Percentiles rank a stretch among this genome's conserved stretches.
phyloP scores from a whole-genome alignment of 1,140 invertebrate species.

The Aphelinus certus region DNA sequence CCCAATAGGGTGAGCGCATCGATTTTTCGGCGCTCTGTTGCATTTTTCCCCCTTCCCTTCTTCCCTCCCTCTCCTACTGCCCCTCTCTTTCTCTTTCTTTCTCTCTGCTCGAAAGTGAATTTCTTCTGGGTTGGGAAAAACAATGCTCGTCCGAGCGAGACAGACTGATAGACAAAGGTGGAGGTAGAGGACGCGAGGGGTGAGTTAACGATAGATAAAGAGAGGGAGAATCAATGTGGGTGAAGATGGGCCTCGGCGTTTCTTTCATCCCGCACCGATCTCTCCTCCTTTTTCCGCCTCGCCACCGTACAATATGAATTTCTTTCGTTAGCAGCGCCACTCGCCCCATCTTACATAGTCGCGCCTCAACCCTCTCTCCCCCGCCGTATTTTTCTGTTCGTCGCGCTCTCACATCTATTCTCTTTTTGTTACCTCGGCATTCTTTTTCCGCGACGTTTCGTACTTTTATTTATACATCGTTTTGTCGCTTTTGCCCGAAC shows the following conservation, averaged over 20 bases:
- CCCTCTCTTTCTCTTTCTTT: background rate
- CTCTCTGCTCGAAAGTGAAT: conserved; percentile 57
- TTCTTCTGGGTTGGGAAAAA: conserved; percentile 52
- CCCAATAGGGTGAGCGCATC: conserved; percentile 56
- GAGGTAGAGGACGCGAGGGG: conserved; percentile 33
- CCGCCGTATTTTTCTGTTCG: background rate
- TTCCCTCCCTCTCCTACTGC: conserved; percentile 10
- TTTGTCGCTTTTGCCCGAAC: no score
- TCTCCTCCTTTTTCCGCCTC: background rate
- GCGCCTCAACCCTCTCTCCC: background rate
- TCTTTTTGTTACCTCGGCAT: background rate
- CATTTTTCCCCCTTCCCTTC: background rate
- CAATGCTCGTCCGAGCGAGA: background rate
- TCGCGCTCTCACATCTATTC: background rate
- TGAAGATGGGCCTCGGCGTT: conserved; percentile 44
- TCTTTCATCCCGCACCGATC: conserved; percentile 31
- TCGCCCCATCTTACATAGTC: no score
- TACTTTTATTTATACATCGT: no score
- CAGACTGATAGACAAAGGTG: conserved; percentile 31
- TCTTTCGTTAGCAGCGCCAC: background rate
- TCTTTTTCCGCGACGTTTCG: no score
- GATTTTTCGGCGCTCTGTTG: conserved; percentile 56
- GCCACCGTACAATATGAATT: background rate
- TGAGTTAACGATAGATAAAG: conserved; percentile 40
- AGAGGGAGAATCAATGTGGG: conserved; percentile 56